A percentile compares a stretch with the other conserved stretches of the same genome.
phyloP scores from a whole-genome alignment of 2,113 vertebrate genomes.

The Nestor notabilis region DNA sequence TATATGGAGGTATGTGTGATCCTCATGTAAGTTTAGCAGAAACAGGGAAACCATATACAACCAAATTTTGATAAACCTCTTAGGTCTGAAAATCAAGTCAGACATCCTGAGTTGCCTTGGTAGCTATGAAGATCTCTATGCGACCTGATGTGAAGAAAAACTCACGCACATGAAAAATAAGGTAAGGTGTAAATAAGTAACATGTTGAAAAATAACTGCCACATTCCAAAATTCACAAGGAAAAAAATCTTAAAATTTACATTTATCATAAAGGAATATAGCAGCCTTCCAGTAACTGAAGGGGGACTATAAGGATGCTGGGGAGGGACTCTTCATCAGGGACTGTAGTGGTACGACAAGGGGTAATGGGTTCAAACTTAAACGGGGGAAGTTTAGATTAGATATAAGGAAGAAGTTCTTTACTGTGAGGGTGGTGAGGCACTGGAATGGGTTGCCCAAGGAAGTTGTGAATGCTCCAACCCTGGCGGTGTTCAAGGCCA shows the following conservation, averaged over 20 bases:
- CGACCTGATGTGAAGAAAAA: not conserved
- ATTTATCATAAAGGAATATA: not conserved
- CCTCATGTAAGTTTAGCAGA: not conserved
- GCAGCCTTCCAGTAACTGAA: no score
- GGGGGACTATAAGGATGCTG: no score
- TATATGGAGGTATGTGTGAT: not conserved
- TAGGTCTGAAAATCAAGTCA: not conserved
- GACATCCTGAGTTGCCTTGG: not conserved
- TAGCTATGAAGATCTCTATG: not conserved
- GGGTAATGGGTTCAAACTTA: no score
- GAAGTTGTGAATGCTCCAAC: no score
- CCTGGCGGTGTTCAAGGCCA: no score
- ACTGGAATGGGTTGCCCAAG: no score
- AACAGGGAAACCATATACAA: not conserved
- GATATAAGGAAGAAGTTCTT: no score
- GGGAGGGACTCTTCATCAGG: no score
- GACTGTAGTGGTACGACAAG: no score
- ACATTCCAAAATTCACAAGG: not conserved
- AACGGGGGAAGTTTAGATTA: no score
- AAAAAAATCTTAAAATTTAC: not conserved
- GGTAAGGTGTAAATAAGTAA: not conserved
- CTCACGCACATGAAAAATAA: not conserved
- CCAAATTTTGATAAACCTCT: not conserved
- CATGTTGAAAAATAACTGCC: not conserved
- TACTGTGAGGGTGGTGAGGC: no score